A percentile compares a stretch with the other conserved stretches of the same genome.
These are phyloP conservation scores for Tyrophagus putrescentiae DNA, from an alignment of 1,140 invertebrate genomes.

Conservation along the genomic window DNA sequence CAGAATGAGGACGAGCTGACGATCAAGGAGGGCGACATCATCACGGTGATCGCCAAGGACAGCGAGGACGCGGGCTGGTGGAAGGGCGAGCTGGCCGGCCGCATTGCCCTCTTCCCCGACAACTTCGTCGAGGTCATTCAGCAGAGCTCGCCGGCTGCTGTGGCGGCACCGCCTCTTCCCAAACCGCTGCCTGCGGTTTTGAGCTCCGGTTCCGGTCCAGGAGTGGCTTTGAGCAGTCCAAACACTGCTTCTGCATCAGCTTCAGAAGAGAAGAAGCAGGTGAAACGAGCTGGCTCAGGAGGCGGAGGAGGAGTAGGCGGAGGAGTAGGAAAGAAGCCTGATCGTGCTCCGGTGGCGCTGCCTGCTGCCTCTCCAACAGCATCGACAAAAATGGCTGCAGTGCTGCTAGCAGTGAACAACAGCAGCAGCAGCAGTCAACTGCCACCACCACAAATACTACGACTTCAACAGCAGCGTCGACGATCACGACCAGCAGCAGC, in stretches of 20 bases:
- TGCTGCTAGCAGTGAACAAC: neutral
- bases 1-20: conserved; percentile 85
- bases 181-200: neutral
- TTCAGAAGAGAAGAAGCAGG: too few species aligned
- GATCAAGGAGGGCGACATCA: conserved; percentile 71
- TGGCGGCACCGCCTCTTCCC: neutral
- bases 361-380: too few species aligned
- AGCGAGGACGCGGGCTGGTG: conserved; percentile 91
- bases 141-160: neutral
- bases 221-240: too few species aligned
- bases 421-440: neutral
- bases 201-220: neutral
- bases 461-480: conserved; percentile 6
- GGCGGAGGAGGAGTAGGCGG: too few species aligned
- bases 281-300: too few species aligned
- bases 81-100: conserved; percentile 78
- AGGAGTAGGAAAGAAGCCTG: conserved; percentile 2
- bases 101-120: conserved; percentile 84
- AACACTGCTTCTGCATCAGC: too few species aligned
- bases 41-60: conserved; percentile 68
- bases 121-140: conserved; percentile 71
- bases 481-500: neutral
- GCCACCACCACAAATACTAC: conserved; percentile 1
- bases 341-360: neutral
- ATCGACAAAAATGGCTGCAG: too few species aligned